phyloP scores from a whole-genome alignment of 2,888 invertebrate species.

The Noctua comes region DNA sequence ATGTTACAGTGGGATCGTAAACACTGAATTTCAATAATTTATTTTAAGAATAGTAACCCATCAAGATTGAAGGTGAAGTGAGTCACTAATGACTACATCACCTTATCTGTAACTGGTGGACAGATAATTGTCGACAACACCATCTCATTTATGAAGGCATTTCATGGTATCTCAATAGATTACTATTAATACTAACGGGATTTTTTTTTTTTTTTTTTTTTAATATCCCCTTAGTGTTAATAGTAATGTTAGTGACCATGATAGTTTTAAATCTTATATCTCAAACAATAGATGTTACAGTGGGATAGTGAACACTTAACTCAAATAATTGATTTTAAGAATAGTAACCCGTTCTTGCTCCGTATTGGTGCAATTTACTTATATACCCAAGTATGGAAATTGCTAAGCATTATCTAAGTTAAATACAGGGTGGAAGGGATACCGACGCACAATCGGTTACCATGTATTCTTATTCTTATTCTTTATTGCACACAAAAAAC shows the following conservation, averaged over 20 bases:
- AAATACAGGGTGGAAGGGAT: background rate
- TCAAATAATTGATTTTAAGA: background rate
- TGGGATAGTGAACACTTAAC: background rate
- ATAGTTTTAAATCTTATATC: too few species aligned
- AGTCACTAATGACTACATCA: background rate
- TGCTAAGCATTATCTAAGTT: background rate
- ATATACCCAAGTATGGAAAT: background rate
- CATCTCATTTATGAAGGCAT: background rate
- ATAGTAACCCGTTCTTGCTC: background rate
- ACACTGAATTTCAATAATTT: background rate
- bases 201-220: too few species aligned
- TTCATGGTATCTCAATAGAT: background rate
- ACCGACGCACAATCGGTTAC: too few species aligned
- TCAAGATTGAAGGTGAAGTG: background rate
- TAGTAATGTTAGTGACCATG: too few species aligned
- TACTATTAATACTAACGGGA: too few species aligned
- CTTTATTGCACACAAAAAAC: too few species aligned
- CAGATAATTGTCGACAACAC: background rate
- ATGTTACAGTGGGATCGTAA: background rate
- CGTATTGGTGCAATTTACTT: background rate
- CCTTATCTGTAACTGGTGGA: background rate
- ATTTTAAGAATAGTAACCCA: background rate
- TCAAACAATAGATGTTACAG: background rate
- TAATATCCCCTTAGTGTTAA: too few species aligned
- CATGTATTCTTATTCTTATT: too few species aligned